Evolutionary conservation across 23 tunicate genomes (phyloP).

Genomic region (Trididemnum clinides): DNA sequence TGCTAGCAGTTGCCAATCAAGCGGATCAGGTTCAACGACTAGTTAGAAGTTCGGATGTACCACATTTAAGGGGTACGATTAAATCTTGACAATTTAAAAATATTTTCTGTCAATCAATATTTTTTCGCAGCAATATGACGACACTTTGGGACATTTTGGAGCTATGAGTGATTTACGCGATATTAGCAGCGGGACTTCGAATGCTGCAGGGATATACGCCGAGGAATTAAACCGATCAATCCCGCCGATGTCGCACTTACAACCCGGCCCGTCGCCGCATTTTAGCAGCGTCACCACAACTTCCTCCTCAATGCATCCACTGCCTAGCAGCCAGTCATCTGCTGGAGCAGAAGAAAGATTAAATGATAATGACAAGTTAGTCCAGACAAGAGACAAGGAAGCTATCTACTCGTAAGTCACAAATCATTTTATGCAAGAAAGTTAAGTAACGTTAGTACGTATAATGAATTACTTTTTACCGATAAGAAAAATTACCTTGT

Average conservation of each 20-base stretch:
- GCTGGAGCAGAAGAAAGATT: slow-evolving; percentile 55
- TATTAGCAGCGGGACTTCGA: slow-evolving; percentile 62
- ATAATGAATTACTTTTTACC: too few relatives aligned
- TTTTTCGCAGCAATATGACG: slow-evolving; percentile 77
- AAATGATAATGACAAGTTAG: slow-evolving; percentile 65
- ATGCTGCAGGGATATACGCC: slow-evolving; percentile 67
- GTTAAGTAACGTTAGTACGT: too few relatives aligned
- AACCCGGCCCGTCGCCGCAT: slow-evolving; percentile 72
- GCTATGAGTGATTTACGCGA: slow-evolving; percentile 79
- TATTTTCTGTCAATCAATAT: background rate
- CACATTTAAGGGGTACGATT: too few relatives aligned
- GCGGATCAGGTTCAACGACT: too few relatives aligned
- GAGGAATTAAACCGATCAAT: slow-evolving; percentile 88
- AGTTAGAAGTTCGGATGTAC: too few relatives aligned
- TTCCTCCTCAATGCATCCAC: slow-evolving; percentile 23
- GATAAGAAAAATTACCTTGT: too few relatives aligned
- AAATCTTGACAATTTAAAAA: background rate
- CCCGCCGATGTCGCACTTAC: slow-evolving; percentile 73
- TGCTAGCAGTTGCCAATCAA: too few relatives aligned
- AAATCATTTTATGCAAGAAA: too few relatives aligned
- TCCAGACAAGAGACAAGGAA: slow-evolving; percentile 74
- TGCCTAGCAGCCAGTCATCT: slow-evolving; percentile 43
- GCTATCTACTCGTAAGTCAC: slow-evolving; percentile 90
- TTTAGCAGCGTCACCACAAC: slow-evolving; percentile 49
- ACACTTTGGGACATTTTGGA: slow-evolving; percentile 80